A percentile compares a stretch with the other conserved stretches of the same genome.
phyloP scores from a whole-genome alignment of 2,797 vertebrate genomes.

The Serranus cabrilla region DNA sequence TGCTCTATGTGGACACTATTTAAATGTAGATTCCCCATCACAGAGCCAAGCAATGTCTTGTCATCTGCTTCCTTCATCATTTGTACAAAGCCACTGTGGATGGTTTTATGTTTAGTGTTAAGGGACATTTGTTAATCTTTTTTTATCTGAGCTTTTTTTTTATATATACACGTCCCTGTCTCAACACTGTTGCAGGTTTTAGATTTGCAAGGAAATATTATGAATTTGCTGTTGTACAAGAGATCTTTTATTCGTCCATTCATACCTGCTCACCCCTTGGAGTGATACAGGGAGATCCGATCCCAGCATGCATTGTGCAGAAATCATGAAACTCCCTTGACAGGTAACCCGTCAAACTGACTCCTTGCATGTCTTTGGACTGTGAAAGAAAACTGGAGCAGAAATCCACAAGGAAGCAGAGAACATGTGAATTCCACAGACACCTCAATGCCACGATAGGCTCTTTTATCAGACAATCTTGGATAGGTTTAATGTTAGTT shows the following conservation, averaged over 20 bases:
- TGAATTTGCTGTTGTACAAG: not conserved
- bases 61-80: too few species aligned
- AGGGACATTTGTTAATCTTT: too few species aligned
- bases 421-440: not conserved
- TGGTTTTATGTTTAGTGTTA: too few species aligned
- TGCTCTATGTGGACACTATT: too few species aligned
- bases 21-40: too few species aligned
- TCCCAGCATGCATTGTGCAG: conserved; percentile 32
- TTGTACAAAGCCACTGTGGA: too few species aligned
- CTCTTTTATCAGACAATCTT: not conserved
- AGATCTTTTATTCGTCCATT: not conserved
- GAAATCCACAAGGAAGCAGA: not conserved
- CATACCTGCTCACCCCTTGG: not conserved
- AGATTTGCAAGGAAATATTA: not conserved
- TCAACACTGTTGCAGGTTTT: not conserved
- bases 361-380: not conserved
- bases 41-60: too few species aligned
- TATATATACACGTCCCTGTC: not conserved
- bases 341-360: conserved; percentile 3
- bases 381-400: conserved; percentile 7
- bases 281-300: conserved; percentile 1
- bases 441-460: not conserved
- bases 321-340: conserved; percentile 6
- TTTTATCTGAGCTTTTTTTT: not conserved
- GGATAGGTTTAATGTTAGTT: not conserved